Conservation (phyloP, 2,113 vertebrate species). For the Myxocyprinus asiaticus region DNA sequence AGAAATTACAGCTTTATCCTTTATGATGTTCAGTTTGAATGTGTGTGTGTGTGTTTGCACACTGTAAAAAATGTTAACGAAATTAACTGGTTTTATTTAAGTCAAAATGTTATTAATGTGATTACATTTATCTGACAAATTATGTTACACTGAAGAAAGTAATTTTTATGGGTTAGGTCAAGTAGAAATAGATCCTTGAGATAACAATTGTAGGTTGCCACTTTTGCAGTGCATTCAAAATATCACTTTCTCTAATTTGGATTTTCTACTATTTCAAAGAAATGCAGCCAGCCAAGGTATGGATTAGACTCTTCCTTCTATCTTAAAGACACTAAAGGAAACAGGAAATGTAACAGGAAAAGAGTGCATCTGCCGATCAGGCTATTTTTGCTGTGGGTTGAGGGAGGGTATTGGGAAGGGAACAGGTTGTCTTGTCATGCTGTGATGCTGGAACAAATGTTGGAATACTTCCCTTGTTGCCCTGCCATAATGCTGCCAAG, state of each 20-base stretch:
- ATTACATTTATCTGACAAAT: too few relatives aligned
- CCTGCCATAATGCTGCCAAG: slow-evolving; percentile 29
- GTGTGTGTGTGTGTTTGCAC: too few relatives aligned
- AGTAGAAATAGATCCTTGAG: too few relatives aligned
- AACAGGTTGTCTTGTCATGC: slow-evolving; percentile 55
- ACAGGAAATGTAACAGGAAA: background rate
- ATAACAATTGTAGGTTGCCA: too few relatives aligned
- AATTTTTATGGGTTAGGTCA: too few relatives aligned
- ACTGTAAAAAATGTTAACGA: too few relatives aligned
- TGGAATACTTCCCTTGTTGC: slow-evolving; percentile 38
- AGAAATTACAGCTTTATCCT: too few relatives aligned
- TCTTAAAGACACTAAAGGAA: slow-evolving; percentile 3
- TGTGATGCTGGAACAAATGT: slow-evolving; percentile 44
- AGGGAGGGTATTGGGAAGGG: slow-evolving; percentile 33
- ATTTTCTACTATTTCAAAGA: background rate
- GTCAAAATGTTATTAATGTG: too few relatives aligned
- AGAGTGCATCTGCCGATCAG: slow-evolving; percentile 22
- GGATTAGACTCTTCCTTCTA: background rate
- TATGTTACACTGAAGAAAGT: too few relatives aligned
- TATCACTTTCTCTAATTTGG: background rate
- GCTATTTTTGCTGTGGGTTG: slow-evolving; percentile 37
- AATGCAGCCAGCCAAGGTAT: background rate
- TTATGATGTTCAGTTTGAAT: too few relatives aligned
- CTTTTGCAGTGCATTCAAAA: too few relatives aligned
- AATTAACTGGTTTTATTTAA: too few relatives aligned